Conservation (phyloP, 2,888 invertebrate genomes). For the Drosophila glabriapex region DNA sequence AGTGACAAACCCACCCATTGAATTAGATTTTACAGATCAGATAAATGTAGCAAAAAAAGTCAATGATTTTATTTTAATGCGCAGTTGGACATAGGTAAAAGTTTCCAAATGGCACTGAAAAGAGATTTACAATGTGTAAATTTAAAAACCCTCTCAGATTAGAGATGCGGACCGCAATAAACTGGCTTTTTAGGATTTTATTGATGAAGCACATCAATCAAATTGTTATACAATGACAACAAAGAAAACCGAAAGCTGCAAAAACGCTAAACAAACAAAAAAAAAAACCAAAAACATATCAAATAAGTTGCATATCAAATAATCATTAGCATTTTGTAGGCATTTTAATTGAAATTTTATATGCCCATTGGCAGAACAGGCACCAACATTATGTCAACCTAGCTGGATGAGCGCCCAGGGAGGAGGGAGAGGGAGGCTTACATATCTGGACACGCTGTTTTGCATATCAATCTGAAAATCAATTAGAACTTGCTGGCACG, state of each 20-base stretch:
- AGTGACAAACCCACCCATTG: background rate
- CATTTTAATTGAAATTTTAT: constrained; percentile 74
- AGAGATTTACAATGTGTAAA: background rate
- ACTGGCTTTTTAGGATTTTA: background rate
- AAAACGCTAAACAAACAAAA: background rate
- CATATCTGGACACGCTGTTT: constrained; percentile 63
- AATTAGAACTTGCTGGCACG: constrained; percentile 78
- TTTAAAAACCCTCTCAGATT: background rate
- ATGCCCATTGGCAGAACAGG: constrained; percentile 44
- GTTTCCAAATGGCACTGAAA: background rate
- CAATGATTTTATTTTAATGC: background rate
- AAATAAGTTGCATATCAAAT: constrained; percentile 73
- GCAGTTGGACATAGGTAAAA: background rate
- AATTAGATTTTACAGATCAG: background rate
- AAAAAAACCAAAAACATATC: constrained; percentile 39
- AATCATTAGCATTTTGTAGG: constrained; percentile 66
- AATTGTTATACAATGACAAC: constrained; percentile 13
- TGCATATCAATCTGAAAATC: constrained; percentile 82
- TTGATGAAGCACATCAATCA: constrained; percentile 19
- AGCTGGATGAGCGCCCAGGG: constrained; percentile 22
- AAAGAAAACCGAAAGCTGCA: constrained; percentile 1
- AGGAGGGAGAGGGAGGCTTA: background rate
- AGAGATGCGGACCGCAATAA: background rate
- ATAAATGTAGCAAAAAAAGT: background rate
- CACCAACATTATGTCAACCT: constrained; percentile 62